A percentile compares a stretch with the other conserved stretches of the same genome.
Conservation (phyloP, 2,797 vertebrate species). For the Tadarida brasiliensis region DNA sequence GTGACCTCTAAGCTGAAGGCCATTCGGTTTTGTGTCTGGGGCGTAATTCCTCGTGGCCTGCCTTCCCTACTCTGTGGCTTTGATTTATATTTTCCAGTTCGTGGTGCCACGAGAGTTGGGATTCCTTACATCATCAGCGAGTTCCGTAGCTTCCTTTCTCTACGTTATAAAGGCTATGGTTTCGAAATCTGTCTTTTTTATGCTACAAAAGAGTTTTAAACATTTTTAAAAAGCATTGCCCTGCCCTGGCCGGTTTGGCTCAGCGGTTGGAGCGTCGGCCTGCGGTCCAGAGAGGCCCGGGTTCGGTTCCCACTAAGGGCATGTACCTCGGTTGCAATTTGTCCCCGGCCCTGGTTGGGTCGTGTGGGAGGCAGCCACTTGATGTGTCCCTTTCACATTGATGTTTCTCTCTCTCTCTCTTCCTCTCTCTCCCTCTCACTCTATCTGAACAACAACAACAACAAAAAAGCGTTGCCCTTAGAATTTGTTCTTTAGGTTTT, state of each 20-base stretch:
- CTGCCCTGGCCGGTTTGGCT: too few relatives aligned
- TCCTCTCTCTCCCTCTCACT: too few relatives aligned
- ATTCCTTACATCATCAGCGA: not conserved
- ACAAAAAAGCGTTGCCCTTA: not conserved
- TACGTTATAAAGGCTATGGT: not conserved
- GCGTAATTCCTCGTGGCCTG: not conserved
- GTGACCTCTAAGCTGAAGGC: not conserved
- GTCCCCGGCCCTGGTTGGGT: too few relatives aligned
- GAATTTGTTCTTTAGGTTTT: constrained; percentile 43
- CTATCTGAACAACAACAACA: too few relatives aligned
- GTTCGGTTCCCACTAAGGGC: too few relatives aligned
- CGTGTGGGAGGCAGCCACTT: too few relatives aligned
- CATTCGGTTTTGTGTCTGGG: not conserved
- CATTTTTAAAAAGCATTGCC: not conserved
- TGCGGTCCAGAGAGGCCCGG: too few relatives aligned
- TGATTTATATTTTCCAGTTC: not conserved
- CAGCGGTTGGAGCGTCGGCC: too few relatives aligned
- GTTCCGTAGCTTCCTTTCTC: not conserved
- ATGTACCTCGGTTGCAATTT: too few relatives aligned
- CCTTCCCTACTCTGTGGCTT: not conserved
- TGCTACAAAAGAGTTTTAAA: not conserved
- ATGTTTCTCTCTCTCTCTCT: too few relatives aligned
- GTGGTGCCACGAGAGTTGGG: not conserved
- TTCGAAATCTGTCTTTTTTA: constrained; percentile 35
- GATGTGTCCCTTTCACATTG: too few relatives aligned